Evolutionary conservation across 1,140 invertebrate species (phyloP).

Genomic region (Wasmannia auropunctata): DNA sequence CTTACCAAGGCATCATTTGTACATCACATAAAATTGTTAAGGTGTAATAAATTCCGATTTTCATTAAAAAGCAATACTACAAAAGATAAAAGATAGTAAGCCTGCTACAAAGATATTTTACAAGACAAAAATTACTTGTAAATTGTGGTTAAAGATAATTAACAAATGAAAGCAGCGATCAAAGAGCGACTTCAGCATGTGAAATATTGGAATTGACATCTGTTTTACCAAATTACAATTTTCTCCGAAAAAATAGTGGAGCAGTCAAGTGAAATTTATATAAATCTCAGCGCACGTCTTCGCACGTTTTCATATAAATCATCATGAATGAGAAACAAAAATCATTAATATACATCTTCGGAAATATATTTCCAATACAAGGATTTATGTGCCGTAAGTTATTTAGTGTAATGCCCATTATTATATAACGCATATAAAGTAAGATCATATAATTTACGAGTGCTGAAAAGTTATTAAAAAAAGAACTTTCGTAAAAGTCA

Average conservation of each 20-base stretch:
- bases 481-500: neutral
- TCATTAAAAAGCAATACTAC: conserved; percentile 42
- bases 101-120: conserved; percentile 11
- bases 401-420: conserved; percentile 31
- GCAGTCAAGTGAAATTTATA: neutral
- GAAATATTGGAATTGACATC: neutral
- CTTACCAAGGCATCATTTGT: conserved; percentile 75
- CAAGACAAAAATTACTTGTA: conserved; percentile 26
- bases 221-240: neutral
- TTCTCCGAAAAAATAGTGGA: neutral
- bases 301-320: neutral
- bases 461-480: conserved; percentile 10
- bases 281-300: neutral
- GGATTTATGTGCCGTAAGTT: conserved; percentile 24
- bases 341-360: conserved; percentile 21
- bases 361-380: neutral
- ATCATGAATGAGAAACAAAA: neutral
- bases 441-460: conserved; percentile 52
- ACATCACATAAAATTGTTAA: conserved; percentile 32
- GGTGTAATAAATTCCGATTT: conserved; percentile 28
- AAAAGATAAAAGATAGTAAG: conserved; percentile 33
- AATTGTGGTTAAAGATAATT: neutral
- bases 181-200: conserved; percentile 5
- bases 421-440: conserved; percentile 41
- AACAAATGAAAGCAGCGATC: conserved; percentile 43